These are phyloP conservation scores for Cloeon dipterum DNA, from an alignment of 2,888 invertebrate genomes.

Conservation along the genomic window DNA sequence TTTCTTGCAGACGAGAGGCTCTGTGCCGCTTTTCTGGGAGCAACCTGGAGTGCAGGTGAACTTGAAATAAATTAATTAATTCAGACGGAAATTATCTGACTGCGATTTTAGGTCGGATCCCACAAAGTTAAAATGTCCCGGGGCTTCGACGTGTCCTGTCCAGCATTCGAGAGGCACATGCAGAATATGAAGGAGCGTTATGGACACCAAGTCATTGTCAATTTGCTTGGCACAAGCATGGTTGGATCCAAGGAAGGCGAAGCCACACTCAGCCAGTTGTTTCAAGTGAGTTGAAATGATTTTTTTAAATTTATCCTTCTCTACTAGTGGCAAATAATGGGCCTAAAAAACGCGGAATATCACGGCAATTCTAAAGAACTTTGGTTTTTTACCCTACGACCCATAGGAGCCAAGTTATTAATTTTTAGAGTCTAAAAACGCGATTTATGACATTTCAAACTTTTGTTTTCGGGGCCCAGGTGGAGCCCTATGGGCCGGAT, in stretches of 20 bases:
- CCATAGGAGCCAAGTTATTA: too few species aligned
- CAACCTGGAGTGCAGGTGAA: slow-evolving; percentile 81
- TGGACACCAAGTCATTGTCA: slow-evolving; percentile 76
- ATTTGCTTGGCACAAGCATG: slow-evolving; percentile 71
- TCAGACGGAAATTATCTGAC: neutral
- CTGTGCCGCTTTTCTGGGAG: slow-evolving; percentile 97
- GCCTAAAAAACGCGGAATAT: too few species aligned
- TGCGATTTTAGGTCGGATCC: slow-evolving; percentile 55
- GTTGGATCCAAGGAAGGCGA: slow-evolving; percentile 95
- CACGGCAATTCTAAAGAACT: too few species aligned
- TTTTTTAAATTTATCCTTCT: too few species aligned
- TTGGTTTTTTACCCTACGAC: too few species aligned
- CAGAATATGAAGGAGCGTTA: slow-evolving; percentile 67
- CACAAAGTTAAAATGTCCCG: slow-evolving; percentile 95
- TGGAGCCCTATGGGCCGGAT: too few species aligned
- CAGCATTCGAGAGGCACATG: slow-evolving; percentile 84
- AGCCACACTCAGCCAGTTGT: slow-evolving; percentile 80
- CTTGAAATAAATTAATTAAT: too few species aligned
- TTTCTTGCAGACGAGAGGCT: slow-evolving; percentile 81
- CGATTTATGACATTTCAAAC: too few species aligned
- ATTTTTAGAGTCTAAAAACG: too few species aligned
- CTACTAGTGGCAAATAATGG: too few species aligned
- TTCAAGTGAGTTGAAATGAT: slow-evolving; percentile 39
- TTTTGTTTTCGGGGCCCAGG: too few species aligned
- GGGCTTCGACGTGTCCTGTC: slow-evolving; percentile 80